Evolutionary conservation across 35 echinoderm and acorn worm genomes (phyloP), one percentile per base, ranked within the genome.

Genomic region (Holothuria glaberrima): DNA sequence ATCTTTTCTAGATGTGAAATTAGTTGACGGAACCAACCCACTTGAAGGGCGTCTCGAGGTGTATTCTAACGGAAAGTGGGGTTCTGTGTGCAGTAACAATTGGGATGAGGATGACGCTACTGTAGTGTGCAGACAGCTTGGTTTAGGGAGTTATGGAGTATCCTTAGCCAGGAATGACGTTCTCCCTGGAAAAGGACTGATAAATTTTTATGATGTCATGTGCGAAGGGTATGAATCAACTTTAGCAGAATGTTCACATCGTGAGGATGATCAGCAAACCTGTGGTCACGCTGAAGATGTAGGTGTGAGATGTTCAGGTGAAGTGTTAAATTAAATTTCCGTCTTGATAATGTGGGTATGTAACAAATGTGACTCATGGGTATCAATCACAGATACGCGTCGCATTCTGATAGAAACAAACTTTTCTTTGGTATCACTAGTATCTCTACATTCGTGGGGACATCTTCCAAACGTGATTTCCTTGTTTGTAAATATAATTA

Each of bases 81-180:
- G 71, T 32, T 75, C 71, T 29, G 71, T 75, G 9, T 75, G 71
- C 30, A 75, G 71, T 16, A 27, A 75, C 19, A 34, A 38, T 16
- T 75, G 71, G 71, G 71, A 75, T 32, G 38, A 33, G 9, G 17
- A 26, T 75, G 71, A 29, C 30, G 71, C 71, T 5, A 34, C 4
- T 14, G 71, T 75, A 2, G 71, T 38, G 21, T 75, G 71, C 27
- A 75, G 71, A 75, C 71, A 75, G 30, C 71, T 75, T 16, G 71
- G 71, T 33, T 34, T 26, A 33, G 71, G 71, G 30, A 46, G 44
- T 46, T 46, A 46, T 46, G 44, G 44, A 46, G 44, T 46, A 46
- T 10, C 44, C 10, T 46, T 46, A 46, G 10, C 4, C 10, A 46
- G 10, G 10, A 46, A 46, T 46, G 44, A 46, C 4, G 44, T 10